Percentiles rank a stretch among this genome's conserved stretches.
These are phyloP conservation scores for Burhinus oedicnemus DNA, from an alignment of 2,113 vertebrate genomes.

Conservation along the genomic window DNA sequence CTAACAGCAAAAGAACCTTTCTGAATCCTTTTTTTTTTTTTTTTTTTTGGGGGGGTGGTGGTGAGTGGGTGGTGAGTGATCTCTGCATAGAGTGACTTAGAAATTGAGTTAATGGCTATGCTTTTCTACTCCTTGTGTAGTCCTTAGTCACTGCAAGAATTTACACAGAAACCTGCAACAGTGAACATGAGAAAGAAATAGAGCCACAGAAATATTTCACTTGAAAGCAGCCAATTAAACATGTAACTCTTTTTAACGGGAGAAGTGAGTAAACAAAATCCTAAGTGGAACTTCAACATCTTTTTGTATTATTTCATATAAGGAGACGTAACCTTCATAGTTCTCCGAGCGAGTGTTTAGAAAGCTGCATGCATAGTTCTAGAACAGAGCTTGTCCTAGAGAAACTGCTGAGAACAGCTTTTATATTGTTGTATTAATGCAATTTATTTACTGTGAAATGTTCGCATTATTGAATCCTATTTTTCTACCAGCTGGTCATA, in stretches of 20 bases:
- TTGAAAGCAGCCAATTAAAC: not conserved
- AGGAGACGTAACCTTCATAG: not conserved
- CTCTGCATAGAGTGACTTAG: not conserved
- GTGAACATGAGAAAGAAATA: not conserved
- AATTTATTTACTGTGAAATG: slow-evolving; percentile 70
- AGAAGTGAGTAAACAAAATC: not conserved
- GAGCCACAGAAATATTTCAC: not conserved
- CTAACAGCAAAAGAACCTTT: not conserved
- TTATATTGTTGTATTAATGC: slow-evolving; percentile 52
- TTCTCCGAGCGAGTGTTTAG: not conserved
- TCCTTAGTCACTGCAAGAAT: not conserved
- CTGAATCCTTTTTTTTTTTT: not conserved
- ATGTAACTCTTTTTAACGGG: not conserved
- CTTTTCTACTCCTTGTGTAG: not conserved
- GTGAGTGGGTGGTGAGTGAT: fast-evolving
- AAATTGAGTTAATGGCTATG: not conserved
- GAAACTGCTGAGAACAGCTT: slow-evolving; percentile 41
- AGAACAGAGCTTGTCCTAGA: slow-evolving; percentile 32
- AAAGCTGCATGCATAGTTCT: not conserved
- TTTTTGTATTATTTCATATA: not conserved
- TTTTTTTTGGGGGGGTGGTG: fast-evolving
- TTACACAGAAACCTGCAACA: not conserved
- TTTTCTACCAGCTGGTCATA: slow-evolving; percentile 34
- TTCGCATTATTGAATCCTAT: slow-evolving; percentile 25
- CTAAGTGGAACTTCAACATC: not conserved